phyloP scores from a whole-genome alignment of 2,797 vertebrate species.

The Diplodus sargus region DNA sequence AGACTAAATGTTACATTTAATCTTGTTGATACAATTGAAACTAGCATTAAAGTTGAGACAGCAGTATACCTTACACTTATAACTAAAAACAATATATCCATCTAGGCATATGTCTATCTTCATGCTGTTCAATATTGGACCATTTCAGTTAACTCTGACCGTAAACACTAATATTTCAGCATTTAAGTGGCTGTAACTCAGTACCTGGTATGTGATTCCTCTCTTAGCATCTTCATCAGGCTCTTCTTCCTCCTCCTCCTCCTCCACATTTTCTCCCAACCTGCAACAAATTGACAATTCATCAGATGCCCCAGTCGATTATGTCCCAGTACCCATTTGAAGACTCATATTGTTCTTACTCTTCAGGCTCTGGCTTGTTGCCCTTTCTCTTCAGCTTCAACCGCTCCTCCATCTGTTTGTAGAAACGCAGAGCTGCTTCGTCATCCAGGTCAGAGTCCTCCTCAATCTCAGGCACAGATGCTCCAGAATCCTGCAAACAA shows the following conservation, averaged over 20 bases:
- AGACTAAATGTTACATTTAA: not conserved
- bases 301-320: constrained; percentile 13
- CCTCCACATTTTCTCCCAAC: constrained; percentile 52
- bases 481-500: constrained; percentile 65
- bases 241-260: constrained; percentile 53
- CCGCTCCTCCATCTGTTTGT: constrained; percentile 85
- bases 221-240: constrained; percentile 87
- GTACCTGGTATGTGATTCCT: constrained; percentile 93
- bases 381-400: constrained; percentile 89
- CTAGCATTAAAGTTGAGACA: not conserved
- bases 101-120: too few species aligned
- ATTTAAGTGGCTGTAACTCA: not conserved
- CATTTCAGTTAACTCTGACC: not conserved
- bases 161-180: not conserved
- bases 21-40: not conserved
- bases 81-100: not conserved
- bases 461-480: constrained; percentile 35
- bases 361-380: constrained; percentile 49
- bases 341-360: constrained; percentile 68
- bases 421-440: constrained; percentile 87
- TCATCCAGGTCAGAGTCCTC: constrained; percentile 83
- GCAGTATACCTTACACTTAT: not conserved
- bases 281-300: constrained; percentile 57
- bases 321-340: not conserved
- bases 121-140: not conserved